Evolutionary conservation across 1,140 invertebrate genomes (phyloP).

Genomic region (Mycetomoellerius zeteki): DNA sequence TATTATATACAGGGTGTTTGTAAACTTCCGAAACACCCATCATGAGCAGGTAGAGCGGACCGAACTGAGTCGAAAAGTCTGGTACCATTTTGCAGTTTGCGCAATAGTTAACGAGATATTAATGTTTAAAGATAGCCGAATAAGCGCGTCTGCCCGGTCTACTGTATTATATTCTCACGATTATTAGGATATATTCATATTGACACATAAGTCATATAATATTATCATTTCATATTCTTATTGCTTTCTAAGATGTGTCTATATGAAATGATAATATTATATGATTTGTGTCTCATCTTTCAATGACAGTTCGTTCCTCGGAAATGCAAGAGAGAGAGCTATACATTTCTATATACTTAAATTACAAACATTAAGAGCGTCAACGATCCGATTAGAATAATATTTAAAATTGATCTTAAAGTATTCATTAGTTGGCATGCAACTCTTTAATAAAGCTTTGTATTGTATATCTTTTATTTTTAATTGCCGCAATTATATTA

Average conservation of each 20-base stretch:
- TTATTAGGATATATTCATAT: too few relatives aligned
- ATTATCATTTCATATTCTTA: too few relatives aligned
- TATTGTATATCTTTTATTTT: constrained; percentile 30
- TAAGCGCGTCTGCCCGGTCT: too few relatives aligned
- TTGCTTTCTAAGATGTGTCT: too few relatives aligned
- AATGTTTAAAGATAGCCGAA: too few relatives aligned
- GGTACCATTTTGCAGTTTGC: too few relatives aligned
- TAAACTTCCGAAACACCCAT: too few relatives aligned
- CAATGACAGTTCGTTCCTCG: neutral
- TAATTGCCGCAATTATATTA: constrained; percentile 62
- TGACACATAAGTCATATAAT: too few relatives aligned
- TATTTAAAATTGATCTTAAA: constrained; percentile 9
- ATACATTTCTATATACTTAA: neutral
- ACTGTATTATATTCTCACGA: too few relatives aligned
- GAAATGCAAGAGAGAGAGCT: neutral
- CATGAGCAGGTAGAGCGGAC: too few relatives aligned
- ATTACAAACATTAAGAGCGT: constrained; percentile 22
- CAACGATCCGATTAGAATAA: constrained; percentile 4
- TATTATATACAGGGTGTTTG: neutral
- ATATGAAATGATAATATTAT: neutral
- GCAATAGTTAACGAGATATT: too few relatives aligned
- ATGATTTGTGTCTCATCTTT: neutral
- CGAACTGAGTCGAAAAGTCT: too few relatives aligned
- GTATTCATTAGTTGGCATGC: constrained; percentile 55
- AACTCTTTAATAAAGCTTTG: constrained; percentile 1